These are phyloP conservation scores for Bambusicola thoracicus DNA, from an alignment of 2,113 vertebrate species.

Conservation along the genomic window DNA sequence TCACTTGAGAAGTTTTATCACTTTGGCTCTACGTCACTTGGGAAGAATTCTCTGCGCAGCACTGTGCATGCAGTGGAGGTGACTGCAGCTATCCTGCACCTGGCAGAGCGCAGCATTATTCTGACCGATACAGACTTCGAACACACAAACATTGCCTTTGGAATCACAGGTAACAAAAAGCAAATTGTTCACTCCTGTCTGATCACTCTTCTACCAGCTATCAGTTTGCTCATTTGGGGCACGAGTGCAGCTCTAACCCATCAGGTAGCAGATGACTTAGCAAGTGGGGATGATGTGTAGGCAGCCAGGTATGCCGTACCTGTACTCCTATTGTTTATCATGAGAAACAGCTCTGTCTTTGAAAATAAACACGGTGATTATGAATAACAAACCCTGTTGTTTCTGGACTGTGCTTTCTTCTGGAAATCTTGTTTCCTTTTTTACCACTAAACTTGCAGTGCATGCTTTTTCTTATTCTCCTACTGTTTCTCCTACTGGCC, in stretches of 20 bases:
- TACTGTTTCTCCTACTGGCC: conserved; percentile 6
- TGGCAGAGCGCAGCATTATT: accelerated
- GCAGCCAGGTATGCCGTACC: background rate
- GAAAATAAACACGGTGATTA: background rate
- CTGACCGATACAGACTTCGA: background rate
- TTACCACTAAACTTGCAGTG: conserved; percentile 43
- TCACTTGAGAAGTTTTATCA: background rate
- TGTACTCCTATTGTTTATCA: background rate
- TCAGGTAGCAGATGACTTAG: background rate
- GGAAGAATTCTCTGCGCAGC: background rate
- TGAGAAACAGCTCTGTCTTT: background rate
- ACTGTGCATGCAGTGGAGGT: background rate
- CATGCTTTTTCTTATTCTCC: background rate
- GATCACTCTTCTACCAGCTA: background rate
- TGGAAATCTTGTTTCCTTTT: conserved; percentile 11
- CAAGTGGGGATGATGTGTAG: background rate
- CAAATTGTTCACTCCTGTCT: background rate
- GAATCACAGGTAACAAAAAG: background rate
- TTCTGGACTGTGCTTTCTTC: conserved; percentile 25
- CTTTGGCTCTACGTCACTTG: conserved; percentile 38
- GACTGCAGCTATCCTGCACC: background rate
- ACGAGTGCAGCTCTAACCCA: background rate
- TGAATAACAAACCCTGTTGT: background rate
- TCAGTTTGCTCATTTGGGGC: background rate
- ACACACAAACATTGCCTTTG: background rate